phyloP scores from a whole-genome alignment of 2,888 invertebrate genomes.

The Pheosia tremula region DNA sequence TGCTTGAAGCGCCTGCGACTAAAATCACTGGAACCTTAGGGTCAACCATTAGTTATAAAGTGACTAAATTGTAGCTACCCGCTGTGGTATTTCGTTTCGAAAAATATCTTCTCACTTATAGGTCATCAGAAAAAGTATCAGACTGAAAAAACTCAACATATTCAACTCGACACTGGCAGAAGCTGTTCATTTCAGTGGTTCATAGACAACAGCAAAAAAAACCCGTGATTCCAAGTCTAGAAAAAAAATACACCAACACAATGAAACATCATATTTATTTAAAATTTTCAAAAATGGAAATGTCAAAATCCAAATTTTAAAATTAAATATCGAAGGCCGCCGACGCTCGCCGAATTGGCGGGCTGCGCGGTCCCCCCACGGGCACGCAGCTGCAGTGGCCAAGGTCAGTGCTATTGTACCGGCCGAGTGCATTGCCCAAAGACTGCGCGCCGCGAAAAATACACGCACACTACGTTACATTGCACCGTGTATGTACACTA shows the following conservation, averaged over 20 bases:
- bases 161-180: too few species aligned
- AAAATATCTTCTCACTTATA: too few species aligned
- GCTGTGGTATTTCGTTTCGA: too few species aligned
- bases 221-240: neutral
- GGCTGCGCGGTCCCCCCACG: constrained; percentile 47
- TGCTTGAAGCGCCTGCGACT: too few species aligned
- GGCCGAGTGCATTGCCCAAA: constrained; percentile 80
- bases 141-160: too few species aligned
- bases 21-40: too few species aligned
- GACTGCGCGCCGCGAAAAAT: constrained; percentile 68
- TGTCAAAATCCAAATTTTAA: constrained; percentile 14
- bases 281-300: neutral
- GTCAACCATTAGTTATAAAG: too few species aligned
- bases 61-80: too few species aligned
- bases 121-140: too few species aligned
- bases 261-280: neutral
- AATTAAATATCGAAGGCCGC: constrained; percentile 17
- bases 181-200: too few species aligned
- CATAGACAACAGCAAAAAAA: neutral
- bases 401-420: constrained; percentile 79
- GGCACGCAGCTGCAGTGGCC: constrained; percentile 71
- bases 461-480: constrained; percentile 47
- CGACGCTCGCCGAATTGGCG: constrained; percentile 46
- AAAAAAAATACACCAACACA: too few species aligned
- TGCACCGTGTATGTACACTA: constrained; percentile 22